Evolutionary conservation across 2,113 vertebrate species (phyloP), one percentile per base, ranked within the genome.

Genomic region (Panurus biarmicus): DNA sequence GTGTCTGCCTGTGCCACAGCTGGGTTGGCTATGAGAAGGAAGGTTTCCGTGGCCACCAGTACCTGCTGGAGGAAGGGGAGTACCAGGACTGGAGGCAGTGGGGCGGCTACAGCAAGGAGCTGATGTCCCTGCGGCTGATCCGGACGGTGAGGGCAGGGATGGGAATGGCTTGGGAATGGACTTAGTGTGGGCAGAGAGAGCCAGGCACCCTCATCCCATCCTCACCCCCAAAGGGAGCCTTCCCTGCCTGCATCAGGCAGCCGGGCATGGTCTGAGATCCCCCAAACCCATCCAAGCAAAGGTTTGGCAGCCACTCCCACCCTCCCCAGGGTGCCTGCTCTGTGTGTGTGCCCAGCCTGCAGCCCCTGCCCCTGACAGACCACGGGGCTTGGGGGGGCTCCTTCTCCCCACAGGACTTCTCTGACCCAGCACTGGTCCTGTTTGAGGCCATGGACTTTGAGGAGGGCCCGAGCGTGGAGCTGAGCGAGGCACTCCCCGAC

Each of bases 21-120:
- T 99, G 99, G 99, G 99, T 99, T 14, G 99, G 98, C 89, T 99
- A 98, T 0, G 98, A 99, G 97, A 99, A 99, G 95, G 99, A 98
- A 78, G 98, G 98, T 5, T 99, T 98, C 97, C 97, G 98, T 7
- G 99, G 99, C 22, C 98, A 99, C 97, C 99, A 99, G 97, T 99
- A 99, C 96, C 97, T 99, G 91, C 97, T 99, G 96, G 99, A 99
- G 94, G 99, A 99, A 96, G 99, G 99, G 4, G 98, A 99, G n/a
- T 99, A 99, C 72, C 97, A 97, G 3, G 98, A 99, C 96, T 99
- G 98, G 98, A 97, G 97, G 72, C 98, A 98, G 15, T 99, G 99
- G 99, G 98, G 99, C 5, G 99, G 99, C 95, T 97, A 96, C 31
- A 72, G 98, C 33, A 51, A 98, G 21, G 97, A 97, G 89, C 96